phyloP scores from a whole-genome alignment of 2,888 invertebrate species.

The Notodonta ziczac region DNA sequence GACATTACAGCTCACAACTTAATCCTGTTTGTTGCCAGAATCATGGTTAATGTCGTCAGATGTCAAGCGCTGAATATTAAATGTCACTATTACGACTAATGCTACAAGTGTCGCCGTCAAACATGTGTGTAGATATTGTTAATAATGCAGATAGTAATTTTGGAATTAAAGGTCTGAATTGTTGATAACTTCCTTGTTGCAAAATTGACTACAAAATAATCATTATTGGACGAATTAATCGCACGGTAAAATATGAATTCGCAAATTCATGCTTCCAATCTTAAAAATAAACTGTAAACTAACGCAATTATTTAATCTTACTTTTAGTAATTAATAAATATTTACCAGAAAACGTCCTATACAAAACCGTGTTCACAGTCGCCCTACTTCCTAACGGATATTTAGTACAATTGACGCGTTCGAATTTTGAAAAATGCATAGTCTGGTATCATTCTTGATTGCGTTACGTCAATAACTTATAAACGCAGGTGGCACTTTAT shows the following conservation, averaged over 20 bases:
- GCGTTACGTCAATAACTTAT: slow-evolving; percentile 32
- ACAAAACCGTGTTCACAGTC: background rate
- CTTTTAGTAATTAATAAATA: background rate
- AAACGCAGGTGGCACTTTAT: slow-evolving; percentile 34
- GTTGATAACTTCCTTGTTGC: too few relatives aligned
- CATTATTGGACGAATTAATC: too few relatives aligned
- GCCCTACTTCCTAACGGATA: background rate
- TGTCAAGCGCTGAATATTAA: slow-evolving; percentile 21
- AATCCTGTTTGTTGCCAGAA: slow-evolving; percentile 19
- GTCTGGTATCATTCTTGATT: slow-evolving; percentile 17
- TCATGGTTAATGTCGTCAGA: slow-evolving; percentile 8
- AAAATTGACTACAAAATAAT: too few relatives aligned
- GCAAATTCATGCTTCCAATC: too few relatives aligned
- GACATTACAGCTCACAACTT: slow-evolving; percentile 12
- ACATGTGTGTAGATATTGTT: background rate
- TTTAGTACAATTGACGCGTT: background rate
- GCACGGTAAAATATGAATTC: too few relatives aligned
- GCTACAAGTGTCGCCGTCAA: slow-evolving; percentile 2
- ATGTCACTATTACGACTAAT: slow-evolving; percentile 10
- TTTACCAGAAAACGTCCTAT: background rate
- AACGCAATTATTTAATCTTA: background rate
- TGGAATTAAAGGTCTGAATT: background rate
- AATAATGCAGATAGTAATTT: background rate
- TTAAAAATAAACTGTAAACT: background rate
- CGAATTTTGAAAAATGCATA: background rate